Evolutionary conservation across 2,888 invertebrate species (phyloP).

Genomic region (Taphrorychus bicolor): DNA sequence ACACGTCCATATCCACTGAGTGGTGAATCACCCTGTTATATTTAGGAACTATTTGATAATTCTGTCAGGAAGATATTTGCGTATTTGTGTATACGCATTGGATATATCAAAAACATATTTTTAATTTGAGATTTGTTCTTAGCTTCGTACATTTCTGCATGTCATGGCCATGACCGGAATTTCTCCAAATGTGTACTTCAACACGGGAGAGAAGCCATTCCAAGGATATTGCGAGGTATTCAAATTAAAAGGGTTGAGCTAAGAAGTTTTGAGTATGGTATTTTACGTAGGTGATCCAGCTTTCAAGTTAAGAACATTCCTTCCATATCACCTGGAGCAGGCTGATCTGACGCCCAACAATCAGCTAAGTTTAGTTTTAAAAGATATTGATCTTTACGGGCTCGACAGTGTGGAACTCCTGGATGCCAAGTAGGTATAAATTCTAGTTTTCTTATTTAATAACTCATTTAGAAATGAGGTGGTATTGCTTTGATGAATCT

Average conservation of each 20-base stretch:
- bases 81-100: no score
- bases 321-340: conserved; percentile 49
- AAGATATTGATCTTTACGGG: background rate
- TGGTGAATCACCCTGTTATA: no score
- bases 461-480: background rate
- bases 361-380: background rate
- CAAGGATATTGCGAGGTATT: background rate
- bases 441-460: conserved; percentile 16
- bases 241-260: background rate
- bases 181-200: no score
- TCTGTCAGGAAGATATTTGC: no score
- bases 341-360: conserved; percentile 2
- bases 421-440: conserved; percentile 31
- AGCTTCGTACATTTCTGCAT: no score
- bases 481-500: no score
- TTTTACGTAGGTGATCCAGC: conserved; percentile 52
- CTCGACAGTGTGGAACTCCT: background rate
- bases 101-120: no score
- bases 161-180: no score
- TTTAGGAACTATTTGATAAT: no score
- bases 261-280: no score
- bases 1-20: no score
- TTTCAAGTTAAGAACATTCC: conserved; percentile 47
- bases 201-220: background rate
- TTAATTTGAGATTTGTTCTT: no score